Evolutionary conservation across 2,888 invertebrate species (phyloP), one percentile per base, ranked within the genome.

Genomic region (Andrena trimmerana): DNA sequence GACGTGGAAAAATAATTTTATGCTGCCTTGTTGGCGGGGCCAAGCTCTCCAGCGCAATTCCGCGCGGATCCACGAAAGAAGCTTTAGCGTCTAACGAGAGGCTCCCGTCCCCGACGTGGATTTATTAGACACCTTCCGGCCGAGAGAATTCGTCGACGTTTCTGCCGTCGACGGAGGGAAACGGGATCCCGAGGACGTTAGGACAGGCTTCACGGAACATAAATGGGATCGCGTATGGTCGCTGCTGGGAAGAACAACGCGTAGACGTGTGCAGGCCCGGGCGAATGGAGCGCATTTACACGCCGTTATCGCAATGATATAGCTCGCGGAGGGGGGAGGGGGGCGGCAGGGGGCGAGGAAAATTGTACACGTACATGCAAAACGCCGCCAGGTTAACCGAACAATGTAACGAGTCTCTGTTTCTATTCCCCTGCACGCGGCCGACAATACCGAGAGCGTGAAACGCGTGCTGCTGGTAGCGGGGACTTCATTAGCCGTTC

Each of bases 311-410:
- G 81, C 76, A 54, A 69, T 70, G 85, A 81, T 76, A 71, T 57
- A 78, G 76, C 82, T 83, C 48, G 52, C 52, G 29, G 54, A 10
- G 16, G 10, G 27, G 16, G 10, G n/a, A 27, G 48, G 42, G 24
- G 27, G 24, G 10, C 31, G 16, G 10, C 24, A 33, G 48, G 42
- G 24, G 27, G 24, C 13, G 36, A 60, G 75, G 84, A 82, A 87
- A 87, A 86, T 87, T 86, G 83, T 86, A 77, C 79, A 68, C 63
- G 72, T 78, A 66, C 83, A 74, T 62, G 72, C 78, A 73, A 78
- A 86, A 87, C 73, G 80, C 72, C 79, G 65, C 74, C 77, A 75
- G 87, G 86, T 82, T 87, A 87, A 87, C 76, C 69, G 86, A 86
- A 87, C 87, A 84, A 87, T 84, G 79, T 84, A 84, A 82, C 84